These are phyloP conservation scores for Eupithecia pulchellata DNA, from an alignment of 2,888 invertebrate genomes.

Conservation along the genomic window DNA sequence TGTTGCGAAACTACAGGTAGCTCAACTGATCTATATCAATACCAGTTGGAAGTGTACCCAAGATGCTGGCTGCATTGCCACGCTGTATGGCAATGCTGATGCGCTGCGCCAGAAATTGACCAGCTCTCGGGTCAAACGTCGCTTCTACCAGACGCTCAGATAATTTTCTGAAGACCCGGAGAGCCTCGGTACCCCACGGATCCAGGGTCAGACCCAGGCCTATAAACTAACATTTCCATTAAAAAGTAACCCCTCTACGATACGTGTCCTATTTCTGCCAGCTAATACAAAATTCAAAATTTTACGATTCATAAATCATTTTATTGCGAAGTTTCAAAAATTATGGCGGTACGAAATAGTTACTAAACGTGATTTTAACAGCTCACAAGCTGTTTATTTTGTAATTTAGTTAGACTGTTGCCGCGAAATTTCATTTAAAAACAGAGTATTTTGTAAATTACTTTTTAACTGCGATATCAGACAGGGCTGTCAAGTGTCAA, in stretches of 20 bases:
- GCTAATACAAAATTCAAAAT: constrained; percentile 32
- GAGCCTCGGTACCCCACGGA: too few relatives aligned
- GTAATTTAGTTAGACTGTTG: constrained; percentile 32
- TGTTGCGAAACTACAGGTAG: too few relatives aligned
- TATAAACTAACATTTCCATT: constrained; percentile 6
- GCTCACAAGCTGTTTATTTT: constrained; percentile 30
- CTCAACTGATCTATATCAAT: too few relatives aligned
- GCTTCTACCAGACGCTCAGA: too few relatives aligned
- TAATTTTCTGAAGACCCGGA: too few relatives aligned
- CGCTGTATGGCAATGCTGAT: too few relatives aligned
- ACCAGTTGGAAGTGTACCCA: too few relatives aligned
- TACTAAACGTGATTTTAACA: constrained; percentile 36
- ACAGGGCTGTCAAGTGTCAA: constrained; percentile 18
- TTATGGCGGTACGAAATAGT: constrained; percentile 34
- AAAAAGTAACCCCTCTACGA: constrained; percentile 8
- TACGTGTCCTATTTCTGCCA: constrained; percentile 53
- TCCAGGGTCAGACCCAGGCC: too few relatives aligned
- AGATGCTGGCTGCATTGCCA: too few relatives aligned
- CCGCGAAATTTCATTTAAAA: constrained; percentile 49
- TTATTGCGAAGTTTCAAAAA: constrained; percentile 40
- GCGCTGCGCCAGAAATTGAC: too few relatives aligned
- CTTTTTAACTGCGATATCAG: constrained; percentile 38
- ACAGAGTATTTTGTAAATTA: constrained; percentile 51
- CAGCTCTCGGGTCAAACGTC: too few relatives aligned
- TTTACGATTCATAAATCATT: constrained; percentile 39